Conservation (phyloP, 2,888 invertebrate genomes). For the Thereva nobilitata region DNA sequence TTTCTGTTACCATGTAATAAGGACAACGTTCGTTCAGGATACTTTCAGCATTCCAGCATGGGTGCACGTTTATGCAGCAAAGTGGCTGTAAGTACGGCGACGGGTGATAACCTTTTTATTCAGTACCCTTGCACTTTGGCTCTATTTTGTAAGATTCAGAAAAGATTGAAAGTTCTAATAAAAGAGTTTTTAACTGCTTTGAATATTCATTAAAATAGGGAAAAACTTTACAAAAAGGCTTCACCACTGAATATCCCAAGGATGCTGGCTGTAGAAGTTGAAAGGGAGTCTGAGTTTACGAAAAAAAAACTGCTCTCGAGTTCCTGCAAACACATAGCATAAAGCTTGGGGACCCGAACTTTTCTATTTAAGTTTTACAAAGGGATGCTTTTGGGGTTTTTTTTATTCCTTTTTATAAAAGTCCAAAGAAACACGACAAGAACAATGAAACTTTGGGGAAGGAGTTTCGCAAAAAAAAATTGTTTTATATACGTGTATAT, state of each 20-base stretch:
- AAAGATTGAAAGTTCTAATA: conserved; percentile 29
- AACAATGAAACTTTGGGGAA: background rate
- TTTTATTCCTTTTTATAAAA: too few relatives aligned
- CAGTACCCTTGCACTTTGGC: conserved; percentile 8
- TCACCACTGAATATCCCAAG: conserved; percentile 16
- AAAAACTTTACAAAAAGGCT: conserved; percentile 28
- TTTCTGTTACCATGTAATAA: conserved; percentile 27
- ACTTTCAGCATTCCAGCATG: background rate
- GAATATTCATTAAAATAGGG: conserved; percentile 28
- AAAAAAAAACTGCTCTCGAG: conserved; percentile 17
- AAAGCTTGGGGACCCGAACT: conserved; percentile 12
- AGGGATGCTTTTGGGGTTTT: background rate
- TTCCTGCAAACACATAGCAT: conserved; percentile 21
- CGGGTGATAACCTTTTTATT: conserved; percentile 20
- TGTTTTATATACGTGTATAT: background rate
- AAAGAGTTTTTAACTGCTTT: conserved; percentile 29
- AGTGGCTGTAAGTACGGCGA: background rate
- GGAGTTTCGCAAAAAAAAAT: background rate
- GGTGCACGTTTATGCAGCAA: too few relatives aligned
- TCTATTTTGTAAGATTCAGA: conserved; percentile 27
- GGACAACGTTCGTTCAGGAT: conserved; percentile 13
- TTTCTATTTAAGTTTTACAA: conserved; percentile 26
- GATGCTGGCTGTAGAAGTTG: background rate
- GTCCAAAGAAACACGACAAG: background rate
- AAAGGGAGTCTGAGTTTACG: conserved; percentile 2